Evolutionary conservation across 2,113 vertebrate species (phyloP).

Genomic region (Epinephelus lanceolatus): DNA sequence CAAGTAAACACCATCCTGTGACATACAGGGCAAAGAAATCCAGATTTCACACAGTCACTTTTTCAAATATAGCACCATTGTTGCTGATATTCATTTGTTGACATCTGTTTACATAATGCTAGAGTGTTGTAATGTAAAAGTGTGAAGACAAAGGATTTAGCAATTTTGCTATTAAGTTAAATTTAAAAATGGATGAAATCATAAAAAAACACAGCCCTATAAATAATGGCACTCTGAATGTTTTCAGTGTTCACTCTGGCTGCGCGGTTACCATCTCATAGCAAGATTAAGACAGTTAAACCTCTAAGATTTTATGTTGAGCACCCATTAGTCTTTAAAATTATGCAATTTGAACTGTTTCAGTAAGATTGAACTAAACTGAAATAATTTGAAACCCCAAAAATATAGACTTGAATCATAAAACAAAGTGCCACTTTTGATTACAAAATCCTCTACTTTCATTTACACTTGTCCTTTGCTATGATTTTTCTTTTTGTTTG

Average conservation of each 20-base stretch:
- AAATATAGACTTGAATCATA: too few relatives aligned
- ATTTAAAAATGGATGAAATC: neutral
- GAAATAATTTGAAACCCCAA: neutral
- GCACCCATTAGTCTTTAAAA: neutral
- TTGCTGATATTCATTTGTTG: neutral
- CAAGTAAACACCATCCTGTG: slow-evolving; percentile 40
- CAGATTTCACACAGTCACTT: slow-evolving; percentile 18
- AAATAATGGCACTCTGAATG: neutral
- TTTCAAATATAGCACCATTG: neutral
- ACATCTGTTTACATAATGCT: neutral
- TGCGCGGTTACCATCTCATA: neutral
- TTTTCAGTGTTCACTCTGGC: neutral
- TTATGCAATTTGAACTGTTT: neutral
- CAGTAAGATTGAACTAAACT: neutral
- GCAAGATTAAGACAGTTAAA: neutral
- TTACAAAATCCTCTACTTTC: neutral
- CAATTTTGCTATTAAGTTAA: neutral
- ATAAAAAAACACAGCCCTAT: neutral
- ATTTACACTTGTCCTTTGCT: neutral
- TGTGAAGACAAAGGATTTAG: neutral
- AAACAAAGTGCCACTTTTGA: neutral
- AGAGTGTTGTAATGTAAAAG: neutral
- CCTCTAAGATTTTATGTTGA: neutral
- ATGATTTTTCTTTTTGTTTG: too few relatives aligned
- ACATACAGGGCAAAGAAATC: slow-evolving; percentile 17